A percentile compares a stretch with the other conserved stretches of the same genome.
phyloP scores from a whole-genome alignment of 1,140 invertebrate species.

The Nasonia vitripennis region DNA sequence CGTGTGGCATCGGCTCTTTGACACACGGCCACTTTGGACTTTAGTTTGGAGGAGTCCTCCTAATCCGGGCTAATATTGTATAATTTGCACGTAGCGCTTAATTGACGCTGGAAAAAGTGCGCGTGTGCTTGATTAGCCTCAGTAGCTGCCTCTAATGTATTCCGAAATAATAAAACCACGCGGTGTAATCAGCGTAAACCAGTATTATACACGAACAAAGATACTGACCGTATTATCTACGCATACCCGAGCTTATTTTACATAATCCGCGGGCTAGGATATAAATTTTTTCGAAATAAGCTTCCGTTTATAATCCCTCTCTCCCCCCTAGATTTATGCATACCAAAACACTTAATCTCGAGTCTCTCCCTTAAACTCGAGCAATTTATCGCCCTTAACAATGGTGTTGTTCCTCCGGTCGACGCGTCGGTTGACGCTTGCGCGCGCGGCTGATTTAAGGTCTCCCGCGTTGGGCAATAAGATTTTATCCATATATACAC shows the following conservation, averaged over 20 bases:
- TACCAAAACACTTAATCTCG: background rate
- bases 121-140: no score
- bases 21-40: background rate
- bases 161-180: no score
- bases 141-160: no score
- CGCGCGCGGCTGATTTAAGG: background rate
- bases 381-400: slow-evolving; percentile 17
- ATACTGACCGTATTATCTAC: background rate
- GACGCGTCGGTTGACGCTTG: slow-evolving; percentile 2
- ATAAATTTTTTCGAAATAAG: background rate
- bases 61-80: background rate
- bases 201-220: background rate
- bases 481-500: slow-evolving; percentile 62
- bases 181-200: background rate
- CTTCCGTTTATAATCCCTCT: background rate
- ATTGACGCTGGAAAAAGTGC: background rate
- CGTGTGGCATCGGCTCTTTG: slow-evolving; percentile 42
- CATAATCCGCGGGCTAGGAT: background rate
- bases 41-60: background rate
- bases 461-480: slow-evolving; percentile 28
- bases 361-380: background rate
- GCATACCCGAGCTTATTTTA: background rate
- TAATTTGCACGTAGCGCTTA: background rate
- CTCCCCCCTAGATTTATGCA: background rate
- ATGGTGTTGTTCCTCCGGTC: slow-evolving; percentile 57